These are phyloP conservation scores for Thysanoteuthis rhombus DNA, from an alignment of 2,888 invertebrate genomes.

Conservation along the genomic window DNA sequence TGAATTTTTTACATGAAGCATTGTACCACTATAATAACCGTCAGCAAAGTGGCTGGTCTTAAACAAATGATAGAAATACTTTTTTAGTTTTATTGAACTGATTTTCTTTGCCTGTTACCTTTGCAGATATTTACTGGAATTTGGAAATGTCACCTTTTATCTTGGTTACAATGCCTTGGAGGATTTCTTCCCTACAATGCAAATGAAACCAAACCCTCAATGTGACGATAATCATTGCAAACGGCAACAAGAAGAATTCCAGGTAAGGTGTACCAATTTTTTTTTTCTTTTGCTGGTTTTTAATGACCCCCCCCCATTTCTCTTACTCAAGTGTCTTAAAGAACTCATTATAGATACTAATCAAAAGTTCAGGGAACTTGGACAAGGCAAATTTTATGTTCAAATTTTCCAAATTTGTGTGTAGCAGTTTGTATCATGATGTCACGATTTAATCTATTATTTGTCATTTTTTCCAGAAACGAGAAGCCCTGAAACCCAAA, in stretches of 20 bases:
- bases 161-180: slow-evolving; percentile 95
- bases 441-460: background rate
- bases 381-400: background rate
- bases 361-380: background rate
- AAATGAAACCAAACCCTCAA: slow-evolving; percentile 86
- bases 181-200: slow-evolving; percentile 96
- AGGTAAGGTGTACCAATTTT: slow-evolving; percentile 42
- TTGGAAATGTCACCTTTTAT: slow-evolving; percentile 91
- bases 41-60: too few species aligned
- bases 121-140: slow-evolving; percentile 84
- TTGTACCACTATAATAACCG: too few species aligned
- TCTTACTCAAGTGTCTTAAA: too few species aligned
- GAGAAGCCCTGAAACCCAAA: slow-evolving; percentile 71
- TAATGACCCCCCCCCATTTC: too few species aligned
- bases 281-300: too few species aligned
- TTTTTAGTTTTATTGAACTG: too few species aligned
- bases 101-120: slow-evolving; percentile 40
- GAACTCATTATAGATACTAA: background rate
- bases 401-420: background rate
- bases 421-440: background rate
- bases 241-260: slow-evolving; percentile 68
- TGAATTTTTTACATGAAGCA: too few species aligned
- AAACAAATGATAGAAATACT: too few species aligned
- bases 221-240: slow-evolving; percentile 87
- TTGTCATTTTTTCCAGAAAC: slow-evolving; percentile 42